A percentile compares a stretch with the other conserved stretches of the same genome.
phyloP scores from a whole-genome alignment of 2,888 invertebrate species.

The Ceramica pisi region DNA sequence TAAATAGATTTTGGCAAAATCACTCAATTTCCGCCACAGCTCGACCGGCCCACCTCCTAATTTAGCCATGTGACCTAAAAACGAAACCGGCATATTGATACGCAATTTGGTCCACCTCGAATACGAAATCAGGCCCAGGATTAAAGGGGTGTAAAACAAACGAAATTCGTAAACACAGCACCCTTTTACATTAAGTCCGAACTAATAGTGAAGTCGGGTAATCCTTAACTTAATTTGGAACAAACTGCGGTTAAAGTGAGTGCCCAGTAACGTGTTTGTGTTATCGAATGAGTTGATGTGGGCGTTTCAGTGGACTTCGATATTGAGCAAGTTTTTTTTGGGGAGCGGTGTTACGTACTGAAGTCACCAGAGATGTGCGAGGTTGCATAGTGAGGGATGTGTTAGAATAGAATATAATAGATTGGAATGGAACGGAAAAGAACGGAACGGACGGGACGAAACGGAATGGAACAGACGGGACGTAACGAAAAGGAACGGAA shows the following conservation, averaged over 20 bases:
- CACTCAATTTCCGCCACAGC: slow-evolving; percentile 30
- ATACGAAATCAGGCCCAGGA: slow-evolving; percentile 60
- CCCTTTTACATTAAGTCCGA: slow-evolving; percentile 66
- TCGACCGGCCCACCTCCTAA: slow-evolving; percentile 20
- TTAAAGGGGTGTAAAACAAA: slow-evolving; percentile 64
- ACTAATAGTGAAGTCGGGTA: slow-evolving; percentile 65
- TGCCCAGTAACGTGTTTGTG: slow-evolving; percentile 51
- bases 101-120: slow-evolving; percentile 52
- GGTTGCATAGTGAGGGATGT: no score
- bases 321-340: slow-evolving; percentile 13
- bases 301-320: not conserved
- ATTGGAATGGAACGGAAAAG: no score
- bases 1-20: slow-evolving; percentile 25
- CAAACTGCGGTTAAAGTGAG: slow-evolving; percentile 56
- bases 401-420: no score
- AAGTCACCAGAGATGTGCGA: no score
- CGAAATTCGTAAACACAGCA: slow-evolving; percentile 62
- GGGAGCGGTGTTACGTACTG: not conserved
- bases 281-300: slow-evolving; percentile 40
- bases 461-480: no score
- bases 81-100: slow-evolving; percentile 55
- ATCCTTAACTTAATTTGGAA: slow-evolving; percentile 66
- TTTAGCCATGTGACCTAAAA: slow-evolving; percentile 48
- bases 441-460: no score
- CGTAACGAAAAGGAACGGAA: no score